phyloP scores from a whole-genome alignment of 1,140 invertebrate species.

The Colletes latitarsis region DNA sequence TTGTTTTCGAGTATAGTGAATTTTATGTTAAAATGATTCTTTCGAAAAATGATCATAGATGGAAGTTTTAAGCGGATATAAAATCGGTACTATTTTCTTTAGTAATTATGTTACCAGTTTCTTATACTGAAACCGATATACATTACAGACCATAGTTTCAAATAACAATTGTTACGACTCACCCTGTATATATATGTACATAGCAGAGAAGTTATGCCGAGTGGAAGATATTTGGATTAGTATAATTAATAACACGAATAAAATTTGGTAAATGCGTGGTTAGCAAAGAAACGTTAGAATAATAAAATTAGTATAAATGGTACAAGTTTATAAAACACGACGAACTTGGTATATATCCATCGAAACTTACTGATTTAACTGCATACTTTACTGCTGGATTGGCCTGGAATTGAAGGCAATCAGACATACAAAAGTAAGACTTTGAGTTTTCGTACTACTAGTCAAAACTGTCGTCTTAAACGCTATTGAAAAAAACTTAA shows the following conservation, averaged over 20 bases:
- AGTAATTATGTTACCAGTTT: no score
- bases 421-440: slow-evolving; percentile 18
- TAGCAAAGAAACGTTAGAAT: not conserved
- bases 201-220: not conserved
- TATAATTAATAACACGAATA: slow-evolving; percentile 3
- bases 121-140: no score
- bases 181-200: no score
- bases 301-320: not conserved
- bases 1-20: no score
- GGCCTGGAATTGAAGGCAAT: slow-evolving; percentile 83
- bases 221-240: not conserved
- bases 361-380: slow-evolving; percentile 87
- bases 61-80: no score
- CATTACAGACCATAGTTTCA: no score
- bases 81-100: no score
- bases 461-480: not conserved
- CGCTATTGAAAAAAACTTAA: slow-evolving; percentile 4
- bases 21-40: no score
- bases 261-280: not conserved
- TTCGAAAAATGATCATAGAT: no score
- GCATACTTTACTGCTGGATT: slow-evolving; percentile 92
- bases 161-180: no score
- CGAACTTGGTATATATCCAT: not conserved
- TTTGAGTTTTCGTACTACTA: not conserved
- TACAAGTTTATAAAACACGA: not conserved